Percentiles rank a stretch among this genome's conserved stretches.
phyloP scores from a whole-genome alignment of 2,113 vertebrate genomes.

The Brienomyrus longianalis region DNA sequence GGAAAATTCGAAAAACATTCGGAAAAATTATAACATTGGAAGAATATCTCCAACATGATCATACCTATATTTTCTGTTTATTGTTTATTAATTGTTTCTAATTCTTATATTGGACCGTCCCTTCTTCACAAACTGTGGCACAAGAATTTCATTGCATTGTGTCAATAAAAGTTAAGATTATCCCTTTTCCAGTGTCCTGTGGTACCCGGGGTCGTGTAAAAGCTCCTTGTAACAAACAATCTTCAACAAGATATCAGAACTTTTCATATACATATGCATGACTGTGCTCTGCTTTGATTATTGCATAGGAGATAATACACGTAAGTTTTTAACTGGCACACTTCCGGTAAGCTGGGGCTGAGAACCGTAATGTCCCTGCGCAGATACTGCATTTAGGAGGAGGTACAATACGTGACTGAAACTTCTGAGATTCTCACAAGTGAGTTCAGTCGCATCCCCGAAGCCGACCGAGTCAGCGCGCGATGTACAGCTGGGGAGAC shows the following conservation, averaged over 20 bases:
- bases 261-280: neutral
- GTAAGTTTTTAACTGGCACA: neutral
- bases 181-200: neutral
- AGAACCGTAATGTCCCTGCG: neutral
- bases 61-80: neutral
- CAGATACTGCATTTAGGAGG: neutral
- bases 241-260: neutral
- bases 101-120: neutral
- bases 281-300: neutral
- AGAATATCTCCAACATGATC: neutral
- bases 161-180: neutral
- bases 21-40: too few species aligned
- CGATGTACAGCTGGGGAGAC: conserved; percentile 48
- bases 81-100: neutral
- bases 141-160: neutral
- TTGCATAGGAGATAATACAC: neutral
- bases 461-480: neutral
- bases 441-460: neutral
- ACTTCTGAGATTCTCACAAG: neutral
- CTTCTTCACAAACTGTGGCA: neutral
- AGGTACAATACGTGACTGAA: neutral
- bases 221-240: neutral
- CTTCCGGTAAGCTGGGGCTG: neutral
- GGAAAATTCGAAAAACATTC: too few species aligned
- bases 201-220: neutral